Base-by-base conservation (phyloP, 2,888 invertebrate genomes). In the Drosophila nr. medialis region DNA sequence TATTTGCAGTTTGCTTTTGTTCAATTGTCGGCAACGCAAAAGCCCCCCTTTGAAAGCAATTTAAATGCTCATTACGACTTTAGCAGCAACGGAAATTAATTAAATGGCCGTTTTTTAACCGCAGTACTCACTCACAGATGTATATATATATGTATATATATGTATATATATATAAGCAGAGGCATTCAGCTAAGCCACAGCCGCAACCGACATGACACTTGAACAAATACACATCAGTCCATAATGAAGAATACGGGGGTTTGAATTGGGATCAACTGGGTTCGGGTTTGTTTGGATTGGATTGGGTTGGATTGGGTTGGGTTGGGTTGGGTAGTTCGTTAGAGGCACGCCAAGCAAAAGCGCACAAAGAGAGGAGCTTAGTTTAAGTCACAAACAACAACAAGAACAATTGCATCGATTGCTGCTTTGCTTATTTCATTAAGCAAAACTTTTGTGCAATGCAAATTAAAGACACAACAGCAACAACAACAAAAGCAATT, bases 21-120 rank as follows among this genome's bases (percentile, higher is more conserved):
- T 80, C 85, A 72, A 73, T 81, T 83, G 79, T 42, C 66, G 60
- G 53, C 66, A 85, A 83, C 87, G 83, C 85, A 83, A 75, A 81
- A 72, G 77, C 65, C 72, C 72, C 66, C 85, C 81, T 71, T 77
- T 81, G 76, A 73, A 81, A 86, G 81, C 86, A 86, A 86, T 86
- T 86, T 83, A 86, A 86, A 86, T 86, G 86, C 86, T 86, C 83
- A 83, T 86, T 86, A 86, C 83, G 86, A 80, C 85, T 80, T 86
- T 85, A 86, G 64, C 85, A 84, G 86, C 80, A 77, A 70, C 80
- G 81, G 71, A 88, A 89, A 88, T 89, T 87, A 87, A 89, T 87
- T 89, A 86, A 89, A 89, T 87, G 84, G 84, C 87, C 64, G 78
- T 82, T 82, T 83, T 85, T 83, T 79, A 83, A 85, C 86, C 85